Conservation (phyloP, 2,797 vertebrate species). For the Enteromius paludinosus region DNA sequence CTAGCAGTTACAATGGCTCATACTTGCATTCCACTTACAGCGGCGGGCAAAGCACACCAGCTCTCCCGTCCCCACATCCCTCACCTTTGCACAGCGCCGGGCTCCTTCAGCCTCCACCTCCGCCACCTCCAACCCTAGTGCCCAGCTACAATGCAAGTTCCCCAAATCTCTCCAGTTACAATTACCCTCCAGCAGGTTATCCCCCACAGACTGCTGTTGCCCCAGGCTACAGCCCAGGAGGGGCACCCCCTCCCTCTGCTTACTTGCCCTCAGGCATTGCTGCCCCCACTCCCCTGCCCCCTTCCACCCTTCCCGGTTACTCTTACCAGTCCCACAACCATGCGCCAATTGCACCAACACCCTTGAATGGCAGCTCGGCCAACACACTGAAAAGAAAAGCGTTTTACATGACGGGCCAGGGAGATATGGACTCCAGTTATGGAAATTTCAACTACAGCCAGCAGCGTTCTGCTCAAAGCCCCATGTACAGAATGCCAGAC, state of each 20-base stretch:
- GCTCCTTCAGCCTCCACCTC: constrained; percentile 86
- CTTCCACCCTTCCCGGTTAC: constrained; percentile 93
- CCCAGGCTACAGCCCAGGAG: constrained; percentile 93
- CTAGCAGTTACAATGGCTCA: constrained; percentile 92
- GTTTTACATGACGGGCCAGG: constrained; percentile 98
- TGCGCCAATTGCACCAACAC: constrained; percentile 91
- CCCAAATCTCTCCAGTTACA: constrained; percentile 94
- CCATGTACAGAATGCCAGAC: constrained; percentile 96
- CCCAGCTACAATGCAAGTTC: constrained; percentile 94
- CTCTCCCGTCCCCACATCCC: constrained; percentile 93
- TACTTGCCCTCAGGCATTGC: constrained; percentile 98
- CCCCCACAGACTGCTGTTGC: constrained; percentile 93
- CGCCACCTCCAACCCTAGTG: constrained; percentile 88
- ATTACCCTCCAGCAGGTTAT: constrained; percentile 92
- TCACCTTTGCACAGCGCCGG: constrained; percentile 96
- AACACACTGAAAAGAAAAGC: constrained; percentile 98
- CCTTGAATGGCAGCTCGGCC: constrained; percentile 92
- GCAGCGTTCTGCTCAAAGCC: constrained; percentile 96
- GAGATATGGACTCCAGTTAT: constrained; percentile 96
- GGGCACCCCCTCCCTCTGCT: constrained; percentile 91
- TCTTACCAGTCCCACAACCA: constrained; percentile 94
- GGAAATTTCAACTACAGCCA: constrained; percentile 97
- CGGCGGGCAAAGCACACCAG: constrained; percentile 89
- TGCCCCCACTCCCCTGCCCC: constrained; percentile 93
- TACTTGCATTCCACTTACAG: constrained; percentile 97